Base-by-base conservation (phyloP, 1,140 invertebrate genomes). In the Pinna nobilis region DNA sequence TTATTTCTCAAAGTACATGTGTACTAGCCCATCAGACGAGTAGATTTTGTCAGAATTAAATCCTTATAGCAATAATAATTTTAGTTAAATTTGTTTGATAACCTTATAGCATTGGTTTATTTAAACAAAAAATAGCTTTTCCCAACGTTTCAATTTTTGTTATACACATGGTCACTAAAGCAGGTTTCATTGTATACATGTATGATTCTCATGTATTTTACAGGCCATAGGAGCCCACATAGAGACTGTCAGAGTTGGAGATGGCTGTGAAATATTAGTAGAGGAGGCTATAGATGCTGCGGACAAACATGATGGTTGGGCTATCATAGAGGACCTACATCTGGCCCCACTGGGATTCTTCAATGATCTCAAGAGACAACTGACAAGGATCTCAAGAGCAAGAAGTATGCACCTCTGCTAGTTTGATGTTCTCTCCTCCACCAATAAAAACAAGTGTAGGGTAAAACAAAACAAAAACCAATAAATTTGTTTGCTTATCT, bases 261-360 rank as follows among this genome's bases (percentile, higher is more conserved):
- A 87, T 23, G 86, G 83, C 3, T 80, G 78, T 70, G 80, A 81
- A 59, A 68, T 74, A 18, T 33, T 75, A 23, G 77, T 87, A n/a
- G 82, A 83, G 47, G 85, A 85, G 32, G 84, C 85, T 9, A 80
- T 88, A 0, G 81, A 85, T 66, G 61, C 76, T 41, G 86, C 84
- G 3, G 85, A 87, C 66, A 86, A 83, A 57, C 82, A 86, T 41
- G 85, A 88, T 49, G 79, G 82, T 50, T 88, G 87, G 87, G 74
- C 86, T 3, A 64, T 88, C 55, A 84, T 88, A 47, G 82, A 87
- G 64, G 80, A 83, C 23, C 74, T 88, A 3, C 86, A 88, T 65
- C 78, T 87, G 30, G 81, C 85, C n/a, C 79, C 81, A 28, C 57
- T 75, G 5, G 61, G 66, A 25, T 76, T 85, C 67, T 84, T 80